A percentile compares a stretch with the other conserved stretches of the same genome.
Evolutionary conservation across 1,140 invertebrate species (phyloP).

Genomic region (Drosophila suzukii): DNA sequence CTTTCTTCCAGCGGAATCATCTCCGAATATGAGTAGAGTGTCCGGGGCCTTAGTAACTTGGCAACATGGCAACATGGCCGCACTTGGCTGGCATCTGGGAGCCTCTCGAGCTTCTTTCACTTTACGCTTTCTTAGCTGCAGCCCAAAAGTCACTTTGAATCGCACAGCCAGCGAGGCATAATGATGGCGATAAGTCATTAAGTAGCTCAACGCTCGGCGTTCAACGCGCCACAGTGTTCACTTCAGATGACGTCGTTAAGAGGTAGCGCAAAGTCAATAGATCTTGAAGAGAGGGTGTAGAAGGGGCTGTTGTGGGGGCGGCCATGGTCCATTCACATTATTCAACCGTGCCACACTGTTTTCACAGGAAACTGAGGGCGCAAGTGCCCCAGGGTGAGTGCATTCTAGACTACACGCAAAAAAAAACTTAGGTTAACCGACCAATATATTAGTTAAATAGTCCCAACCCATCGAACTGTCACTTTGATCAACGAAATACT

Average conservation of each 20-base stretch:
- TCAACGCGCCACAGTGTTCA: constrained; percentile 26
- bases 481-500: too few species aligned
- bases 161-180: constrained; percentile 61
- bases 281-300: neutral
- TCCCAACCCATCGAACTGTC: too few species aligned
- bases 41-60: constrained; percentile 9
- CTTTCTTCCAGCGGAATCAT: constrained; percentile 33
- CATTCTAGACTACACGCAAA: constrained; percentile 1
- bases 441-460: too few species aligned
- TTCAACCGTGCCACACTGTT: constrained; percentile 21
- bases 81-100: constrained; percentile 59
- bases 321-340: constrained; percentile 29
- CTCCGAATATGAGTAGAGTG: constrained; percentile 23
- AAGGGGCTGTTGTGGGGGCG: constrained; percentile 7
- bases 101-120: constrained; percentile 64
- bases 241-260: constrained; percentile 45
- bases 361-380: constrained; percentile 14
- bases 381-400: constrained; percentile 20
- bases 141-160: constrained; percentile 48
- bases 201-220: constrained; percentile 57
- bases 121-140: constrained; percentile 74
- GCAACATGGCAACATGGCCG: constrained; percentile 24
- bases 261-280: constrained; percentile 31
- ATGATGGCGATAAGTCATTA: constrained; percentile 77
- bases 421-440: too few species aligned